Evolutionary conservation across 2,113 vertebrate species (phyloP).

Genomic region (Stegostoma tigrinum): DNA sequence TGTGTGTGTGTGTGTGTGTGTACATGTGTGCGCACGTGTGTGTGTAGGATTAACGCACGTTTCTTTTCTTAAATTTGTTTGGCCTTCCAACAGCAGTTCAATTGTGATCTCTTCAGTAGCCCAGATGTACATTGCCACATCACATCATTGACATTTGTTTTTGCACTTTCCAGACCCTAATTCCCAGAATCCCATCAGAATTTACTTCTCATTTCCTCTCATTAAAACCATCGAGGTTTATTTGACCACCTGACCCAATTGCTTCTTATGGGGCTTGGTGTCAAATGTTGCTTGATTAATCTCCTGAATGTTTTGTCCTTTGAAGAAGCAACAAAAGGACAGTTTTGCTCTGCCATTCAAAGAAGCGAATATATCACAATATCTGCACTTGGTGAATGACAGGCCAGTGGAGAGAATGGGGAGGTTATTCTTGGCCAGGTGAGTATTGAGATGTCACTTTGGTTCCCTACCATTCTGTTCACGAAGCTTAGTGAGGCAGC

Average conservation of each 20-base stretch:
- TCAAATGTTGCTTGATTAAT: no score
- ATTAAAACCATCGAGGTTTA: neutral
- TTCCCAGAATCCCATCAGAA: neutral
- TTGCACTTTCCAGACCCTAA: neutral
- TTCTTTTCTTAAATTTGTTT: neutral
- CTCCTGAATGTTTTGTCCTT: no score
- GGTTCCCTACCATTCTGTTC: neutral
- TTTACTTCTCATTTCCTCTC: neutral
- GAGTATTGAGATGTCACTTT: neutral
- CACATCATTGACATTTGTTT: neutral
- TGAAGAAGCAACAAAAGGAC: no score
- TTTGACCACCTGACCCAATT: neutral
- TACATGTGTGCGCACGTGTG: rapidly evolving
- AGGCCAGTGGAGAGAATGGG: neutral
- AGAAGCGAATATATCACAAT: neutral
- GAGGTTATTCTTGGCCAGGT: neutral
- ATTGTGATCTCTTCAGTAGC: neutral
- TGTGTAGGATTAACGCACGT: neutral
- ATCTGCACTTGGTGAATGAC: neutral
- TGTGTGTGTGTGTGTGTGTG: no score
- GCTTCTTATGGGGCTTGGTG: no score
- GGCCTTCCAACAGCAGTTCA: neutral
- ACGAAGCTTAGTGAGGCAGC: no score
- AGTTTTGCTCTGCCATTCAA: no score
- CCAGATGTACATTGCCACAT: neutral